Conservation (phyloP, 2,113 vertebrate genomes). For the Agapornis roseicollis region DNA sequence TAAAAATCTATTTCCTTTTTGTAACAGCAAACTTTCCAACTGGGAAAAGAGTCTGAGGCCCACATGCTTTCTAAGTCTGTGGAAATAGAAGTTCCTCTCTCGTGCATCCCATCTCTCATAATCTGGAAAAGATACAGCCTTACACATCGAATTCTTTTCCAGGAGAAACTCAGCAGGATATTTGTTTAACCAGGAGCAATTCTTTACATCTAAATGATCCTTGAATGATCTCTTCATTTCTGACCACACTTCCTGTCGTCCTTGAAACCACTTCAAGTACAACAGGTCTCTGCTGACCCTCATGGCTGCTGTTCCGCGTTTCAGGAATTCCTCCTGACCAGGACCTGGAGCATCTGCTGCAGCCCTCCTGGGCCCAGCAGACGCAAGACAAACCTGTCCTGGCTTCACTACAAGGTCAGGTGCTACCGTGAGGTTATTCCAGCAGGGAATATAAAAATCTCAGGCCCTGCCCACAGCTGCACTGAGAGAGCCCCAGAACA, state of each 20-base stretch:
- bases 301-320: not conserved
- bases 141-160: not conserved
- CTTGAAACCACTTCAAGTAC: not conserved
- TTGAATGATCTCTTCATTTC: not conserved
- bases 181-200: slow-evolving; percentile 22
- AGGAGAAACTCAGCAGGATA: not conserved
- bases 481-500: not conserved
- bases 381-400: not conserved
- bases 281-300: not conserved
- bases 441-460: not conserved
- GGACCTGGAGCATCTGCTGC: not conserved
- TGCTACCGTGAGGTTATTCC: not conserved
- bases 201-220: not conserved
- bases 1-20: slow-evolving; percentile 34
- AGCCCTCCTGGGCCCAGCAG: not conserved
- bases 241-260: not conserved
- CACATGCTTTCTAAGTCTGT: not conserved
- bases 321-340: not conserved
- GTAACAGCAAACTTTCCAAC: slow-evolving; percentile 28
- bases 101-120: not conserved
- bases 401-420: not conserved
- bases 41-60: slow-evolving; percentile 26
- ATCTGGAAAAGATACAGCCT: slow-evolving; percentile 15
- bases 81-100: not conserved
- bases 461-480: not conserved